These are phyloP conservation scores for Equus przewalskii DNA, from an alignment of 2,113 vertebrate genomes.

Conservation along the genomic window DNA sequence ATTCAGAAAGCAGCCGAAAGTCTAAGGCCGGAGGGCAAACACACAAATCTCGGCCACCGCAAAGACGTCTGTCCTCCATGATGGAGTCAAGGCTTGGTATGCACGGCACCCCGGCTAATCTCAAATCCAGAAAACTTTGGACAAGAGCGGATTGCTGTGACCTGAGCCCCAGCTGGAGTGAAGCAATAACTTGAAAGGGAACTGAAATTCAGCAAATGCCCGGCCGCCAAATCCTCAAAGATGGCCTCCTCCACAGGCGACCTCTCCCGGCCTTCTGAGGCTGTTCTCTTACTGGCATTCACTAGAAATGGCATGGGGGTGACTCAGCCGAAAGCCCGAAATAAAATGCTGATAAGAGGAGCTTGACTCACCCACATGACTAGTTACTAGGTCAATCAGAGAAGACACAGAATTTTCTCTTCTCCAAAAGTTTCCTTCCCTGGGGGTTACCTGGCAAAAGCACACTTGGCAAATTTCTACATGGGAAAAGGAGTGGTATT, in stretches of 20 bases:
- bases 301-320: neutral
- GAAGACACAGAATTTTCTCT: neutral
- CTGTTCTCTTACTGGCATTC: neutral
- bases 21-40: constrained; percentile 62
- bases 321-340: neutral
- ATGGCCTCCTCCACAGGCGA: neutral
- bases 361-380: neutral
- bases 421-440: neutral
- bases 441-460: neutral
- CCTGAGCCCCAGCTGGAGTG: neutral
- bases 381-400: neutral
- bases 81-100: neutral
- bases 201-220: constrained; percentile 65
- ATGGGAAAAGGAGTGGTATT: accelerated
- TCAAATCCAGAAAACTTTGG: neutral
- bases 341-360: neutral
- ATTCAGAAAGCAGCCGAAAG: constrained; percentile 70
- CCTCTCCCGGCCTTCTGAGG: neutral
- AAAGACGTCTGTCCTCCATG: neutral
- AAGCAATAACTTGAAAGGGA: constrained; percentile 61
- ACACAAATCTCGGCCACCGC: neutral
- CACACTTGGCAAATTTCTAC: neutral
- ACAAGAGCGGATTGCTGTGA: constrained; percentile 29
- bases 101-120: neutral
- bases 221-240: constrained; percentile 13